Evolutionary conservation across 2,797 vertebrate genomes (phyloP).

Genomic region (Trachops cirrhosus): DNA sequence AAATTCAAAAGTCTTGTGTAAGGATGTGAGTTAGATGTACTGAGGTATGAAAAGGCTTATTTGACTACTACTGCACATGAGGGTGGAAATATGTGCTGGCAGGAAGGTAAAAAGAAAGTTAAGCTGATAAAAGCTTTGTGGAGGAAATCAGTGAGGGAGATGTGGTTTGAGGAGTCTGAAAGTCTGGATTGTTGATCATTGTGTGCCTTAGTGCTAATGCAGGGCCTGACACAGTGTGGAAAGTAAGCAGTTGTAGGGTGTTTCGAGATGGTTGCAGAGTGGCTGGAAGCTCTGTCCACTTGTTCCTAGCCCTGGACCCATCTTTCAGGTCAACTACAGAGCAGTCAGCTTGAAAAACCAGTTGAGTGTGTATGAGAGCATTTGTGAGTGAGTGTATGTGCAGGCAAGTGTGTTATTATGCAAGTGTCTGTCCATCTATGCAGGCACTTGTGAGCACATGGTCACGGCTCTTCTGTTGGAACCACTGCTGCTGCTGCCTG

Average conservation of each 20-base stretch:
- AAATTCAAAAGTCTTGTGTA: no score
- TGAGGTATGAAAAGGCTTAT: not conserved
- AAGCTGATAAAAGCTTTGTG: accelerated
- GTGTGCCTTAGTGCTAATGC: not conserved
- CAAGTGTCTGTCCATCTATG: not conserved
- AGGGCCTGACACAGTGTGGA: not conserved
- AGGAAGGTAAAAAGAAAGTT: not conserved
- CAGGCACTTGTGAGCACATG: not conserved
- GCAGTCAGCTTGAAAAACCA: not conserved
- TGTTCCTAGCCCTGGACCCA: not conserved
- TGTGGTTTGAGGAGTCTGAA: not conserved
- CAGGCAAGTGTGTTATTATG: not conserved
- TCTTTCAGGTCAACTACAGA: not conserved
- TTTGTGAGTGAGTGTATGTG: not conserved
- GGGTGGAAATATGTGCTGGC: not conserved
- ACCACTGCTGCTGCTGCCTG: not conserved
- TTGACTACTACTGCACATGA: no score
- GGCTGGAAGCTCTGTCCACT: not conserved
- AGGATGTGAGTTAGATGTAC: not conserved
- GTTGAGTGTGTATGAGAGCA: not conserved
- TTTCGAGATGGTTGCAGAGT: not conserved
- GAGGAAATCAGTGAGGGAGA: not conserved
- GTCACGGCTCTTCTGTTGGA: not conserved
- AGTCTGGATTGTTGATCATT: not conserved
- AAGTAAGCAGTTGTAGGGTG: not conserved